Percentiles rank a stretch among this genome's conserved stretches.
phyloP scores from a whole-genome alignment of 2,797 vertebrate genomes.

The Acrocephalus scirpaceus region DNA sequence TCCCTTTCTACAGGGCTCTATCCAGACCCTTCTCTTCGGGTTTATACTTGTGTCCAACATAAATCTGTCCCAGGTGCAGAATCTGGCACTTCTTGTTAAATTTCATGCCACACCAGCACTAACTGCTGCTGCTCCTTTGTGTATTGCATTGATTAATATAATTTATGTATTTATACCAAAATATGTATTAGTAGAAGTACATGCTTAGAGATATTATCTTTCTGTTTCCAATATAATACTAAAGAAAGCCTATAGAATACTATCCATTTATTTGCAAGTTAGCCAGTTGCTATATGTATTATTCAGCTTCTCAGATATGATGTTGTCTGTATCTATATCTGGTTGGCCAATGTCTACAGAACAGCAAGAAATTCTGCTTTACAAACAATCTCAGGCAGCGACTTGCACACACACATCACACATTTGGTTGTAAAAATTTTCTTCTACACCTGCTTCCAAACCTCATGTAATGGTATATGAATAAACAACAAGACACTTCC shows the following conservation, averaged over 20 bases:
- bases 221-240: background rate
- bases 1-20: background rate
- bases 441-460: background rate
- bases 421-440: background rate
- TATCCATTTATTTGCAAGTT: background rate
- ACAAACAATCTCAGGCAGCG: background rate
- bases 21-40: background rate
- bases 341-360: background rate
- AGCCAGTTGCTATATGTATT: background rate
- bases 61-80: background rate
- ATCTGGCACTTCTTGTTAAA: background rate
- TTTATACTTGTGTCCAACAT: background rate
- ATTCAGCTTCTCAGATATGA: background rate
- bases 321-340: background rate
- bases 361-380: background rate
- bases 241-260: background rate
- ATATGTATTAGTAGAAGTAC: background rate
- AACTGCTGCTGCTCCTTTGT: background rate
- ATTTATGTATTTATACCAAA: background rate
- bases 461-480: background rate
- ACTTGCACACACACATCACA: accelerated
- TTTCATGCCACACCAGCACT: background rate
- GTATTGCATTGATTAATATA: background rate
- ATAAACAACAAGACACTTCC: background rate
- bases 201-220: background rate